A percentile compares a stretch with the other conserved stretches of the same genome.
Evolutionary conservation across 2,113 vertebrate genomes (phyloP).

Genomic region (Thomomys bottae): DNA sequence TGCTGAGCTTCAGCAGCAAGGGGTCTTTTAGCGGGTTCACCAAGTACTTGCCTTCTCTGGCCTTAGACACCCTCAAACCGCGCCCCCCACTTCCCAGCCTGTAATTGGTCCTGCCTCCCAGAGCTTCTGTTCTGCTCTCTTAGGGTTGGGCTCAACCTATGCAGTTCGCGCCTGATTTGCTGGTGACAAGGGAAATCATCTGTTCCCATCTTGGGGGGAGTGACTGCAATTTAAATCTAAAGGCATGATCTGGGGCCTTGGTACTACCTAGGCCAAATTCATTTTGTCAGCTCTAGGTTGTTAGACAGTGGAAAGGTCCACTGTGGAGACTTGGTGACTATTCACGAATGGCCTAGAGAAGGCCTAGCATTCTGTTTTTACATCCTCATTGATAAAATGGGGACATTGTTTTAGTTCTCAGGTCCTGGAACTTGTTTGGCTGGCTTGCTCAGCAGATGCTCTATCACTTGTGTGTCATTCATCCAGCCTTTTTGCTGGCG

Average conservation of each 20-base stretch:
- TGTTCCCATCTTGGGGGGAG: not conserved
- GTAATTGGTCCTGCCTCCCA: not conserved
- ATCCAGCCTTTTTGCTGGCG: too few species aligned
- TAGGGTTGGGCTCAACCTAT: not conserved
- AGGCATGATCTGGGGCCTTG: not conserved
- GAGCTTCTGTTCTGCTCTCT: not conserved
- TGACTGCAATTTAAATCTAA: not conserved
- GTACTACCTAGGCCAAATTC: not conserved
- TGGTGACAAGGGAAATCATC: not conserved
- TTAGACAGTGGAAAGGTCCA: not conserved
- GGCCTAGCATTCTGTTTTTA: not conserved
- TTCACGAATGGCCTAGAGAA: constrained; percentile 19
- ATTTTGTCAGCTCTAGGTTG: constrained; percentile 26
- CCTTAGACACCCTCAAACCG: not conserved
- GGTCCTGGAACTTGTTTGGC: too few species aligned
- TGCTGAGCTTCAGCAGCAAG: not conserved
- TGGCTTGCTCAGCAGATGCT: too few species aligned
- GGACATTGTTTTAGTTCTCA: not conserved
- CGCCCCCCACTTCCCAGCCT: not conserved
- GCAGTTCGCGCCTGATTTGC: constrained; percentile 1
- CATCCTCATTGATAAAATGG: constrained; percentile 38
- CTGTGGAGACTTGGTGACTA: not conserved
- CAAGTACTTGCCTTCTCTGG: not conserved
- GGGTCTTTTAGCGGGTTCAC: not conserved
- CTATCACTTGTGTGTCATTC: too few species aligned